phyloP scores from a whole-genome alignment of 2,888 invertebrate genomes.

The Rapana venosa region DNA sequence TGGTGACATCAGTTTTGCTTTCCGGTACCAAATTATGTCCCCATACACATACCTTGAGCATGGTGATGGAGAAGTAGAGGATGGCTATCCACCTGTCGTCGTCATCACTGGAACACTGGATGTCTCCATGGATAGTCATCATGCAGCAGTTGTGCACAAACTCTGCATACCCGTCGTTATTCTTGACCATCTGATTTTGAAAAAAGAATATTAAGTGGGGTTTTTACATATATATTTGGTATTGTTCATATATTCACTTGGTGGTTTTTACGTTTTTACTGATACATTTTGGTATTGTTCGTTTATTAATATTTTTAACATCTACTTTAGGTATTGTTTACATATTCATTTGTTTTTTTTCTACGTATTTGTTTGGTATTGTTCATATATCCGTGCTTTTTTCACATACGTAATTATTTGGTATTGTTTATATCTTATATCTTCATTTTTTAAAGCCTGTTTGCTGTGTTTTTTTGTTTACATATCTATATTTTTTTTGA shows the following conservation, averaged over 20 bases:
- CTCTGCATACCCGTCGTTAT: constrained; percentile 59
- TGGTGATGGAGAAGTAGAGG: constrained; percentile 67
- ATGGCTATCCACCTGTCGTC: constrained; percentile 70
- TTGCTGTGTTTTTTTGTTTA: no score
- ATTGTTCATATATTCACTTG: background rate
- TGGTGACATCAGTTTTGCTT: no score
- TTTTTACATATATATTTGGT: background rate
- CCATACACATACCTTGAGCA: constrained; percentile 62
- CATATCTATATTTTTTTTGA: no score
- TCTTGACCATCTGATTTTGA: constrained; percentile 59
- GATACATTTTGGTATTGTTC: background rate
- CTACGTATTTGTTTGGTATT: no score
- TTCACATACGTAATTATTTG: no score
- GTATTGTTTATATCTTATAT: no score
- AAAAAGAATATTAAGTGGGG: background rate
- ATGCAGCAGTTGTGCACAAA: constrained; percentile 72
- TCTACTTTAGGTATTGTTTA: no score
- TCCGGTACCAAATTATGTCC: no score
- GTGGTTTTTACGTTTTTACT: background rate
- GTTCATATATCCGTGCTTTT: no score
- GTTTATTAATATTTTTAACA: no score
- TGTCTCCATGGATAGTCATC: constrained; percentile 53
- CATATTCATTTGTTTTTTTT: constrained; percentile 21
- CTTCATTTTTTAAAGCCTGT: no score
- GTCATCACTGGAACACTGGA: constrained; percentile 60